A percentile compares a stretch with the other conserved stretches of the same genome.
Evolutionary conservation across 1,140 invertebrate genomes (phyloP).

Genomic region (Bombus turneri): DNA sequence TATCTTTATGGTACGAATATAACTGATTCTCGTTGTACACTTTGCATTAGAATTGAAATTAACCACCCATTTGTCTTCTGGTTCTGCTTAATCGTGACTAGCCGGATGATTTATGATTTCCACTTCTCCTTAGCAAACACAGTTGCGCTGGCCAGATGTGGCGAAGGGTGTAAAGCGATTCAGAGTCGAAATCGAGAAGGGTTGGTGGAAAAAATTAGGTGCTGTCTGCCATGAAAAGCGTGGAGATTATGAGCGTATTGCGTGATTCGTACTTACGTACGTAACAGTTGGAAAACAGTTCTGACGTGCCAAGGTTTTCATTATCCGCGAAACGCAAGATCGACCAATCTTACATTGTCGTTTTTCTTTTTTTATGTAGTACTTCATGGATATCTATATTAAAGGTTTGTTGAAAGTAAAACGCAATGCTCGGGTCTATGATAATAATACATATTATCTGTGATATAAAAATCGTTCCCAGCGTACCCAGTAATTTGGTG

Average conservation of each 20-base stretch:
- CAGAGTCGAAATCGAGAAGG: constrained; percentile 41
- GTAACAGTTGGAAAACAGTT: constrained; percentile 68
- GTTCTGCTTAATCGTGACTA: constrained; percentile 70
- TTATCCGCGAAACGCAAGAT: constrained; percentile 43
- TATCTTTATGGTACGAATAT: constrained; percentile 24
- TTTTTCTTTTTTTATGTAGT: background rate
- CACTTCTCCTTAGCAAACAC: constrained; percentile 55
- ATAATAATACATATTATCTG: background rate
- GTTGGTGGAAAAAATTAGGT: constrained; percentile 56
- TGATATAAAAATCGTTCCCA: background rate
- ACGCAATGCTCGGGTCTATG: background rate
- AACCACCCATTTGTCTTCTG: constrained; percentile 72
- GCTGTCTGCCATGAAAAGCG: constrained; percentile 66
- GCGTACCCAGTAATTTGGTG: background rate
- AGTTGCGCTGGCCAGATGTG: constrained; percentile 49
- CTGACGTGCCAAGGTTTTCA: constrained; percentile 43
- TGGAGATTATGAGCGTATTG: constrained; percentile 66
- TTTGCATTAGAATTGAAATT: constrained; percentile 71
- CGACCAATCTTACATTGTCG: constrained; percentile 15
- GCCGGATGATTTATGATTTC: constrained; percentile 70
- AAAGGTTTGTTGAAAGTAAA: background rate
- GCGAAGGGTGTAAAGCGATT: constrained; percentile 62
- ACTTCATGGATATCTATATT: background rate
- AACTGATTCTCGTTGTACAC: constrained; percentile 36
- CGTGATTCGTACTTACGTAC: constrained; percentile 55